phyloP scores from a whole-genome alignment of 2,888 invertebrate species.

The Conomelus anceps region DNA sequence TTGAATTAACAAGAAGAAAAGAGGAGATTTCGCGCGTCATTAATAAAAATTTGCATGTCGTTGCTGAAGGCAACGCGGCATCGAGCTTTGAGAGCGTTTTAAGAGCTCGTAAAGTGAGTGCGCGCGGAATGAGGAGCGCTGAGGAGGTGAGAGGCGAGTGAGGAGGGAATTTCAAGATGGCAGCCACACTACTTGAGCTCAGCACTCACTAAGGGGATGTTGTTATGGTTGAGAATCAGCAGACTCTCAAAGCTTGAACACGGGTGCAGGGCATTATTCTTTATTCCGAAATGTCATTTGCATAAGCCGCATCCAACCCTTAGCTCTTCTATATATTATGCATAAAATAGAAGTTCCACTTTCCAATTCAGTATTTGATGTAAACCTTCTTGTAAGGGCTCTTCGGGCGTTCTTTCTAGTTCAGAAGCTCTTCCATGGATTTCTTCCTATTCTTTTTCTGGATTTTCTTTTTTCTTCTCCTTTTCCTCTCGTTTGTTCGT shows the following conservation, averaged over 20 bases:
- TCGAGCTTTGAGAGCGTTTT: not conserved
- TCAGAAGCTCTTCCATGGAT: not conserved
- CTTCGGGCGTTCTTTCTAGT: not conserved
- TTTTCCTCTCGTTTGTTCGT: not conserved
- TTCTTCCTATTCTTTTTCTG: no score
- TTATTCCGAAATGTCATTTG: constrained; percentile 15
- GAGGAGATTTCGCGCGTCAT: not conserved
- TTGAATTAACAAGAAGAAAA: not conserved
- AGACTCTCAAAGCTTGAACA: not conserved
- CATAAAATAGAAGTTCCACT: constrained; percentile 18
- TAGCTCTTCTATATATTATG: constrained; percentile 24
- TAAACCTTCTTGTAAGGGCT: not conserved
- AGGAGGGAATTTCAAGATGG: not conserved
- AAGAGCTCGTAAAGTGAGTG: not conserved
- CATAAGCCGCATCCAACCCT: constrained; percentile 18
- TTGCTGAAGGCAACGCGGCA: not conserved
- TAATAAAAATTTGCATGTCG: not conserved
- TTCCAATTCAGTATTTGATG: not conserved
- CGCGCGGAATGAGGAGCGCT: not conserved
- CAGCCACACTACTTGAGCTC: not conserved
- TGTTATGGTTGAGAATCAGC: not conserved
- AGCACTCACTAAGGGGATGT: not conserved
- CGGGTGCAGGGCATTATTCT: not conserved
- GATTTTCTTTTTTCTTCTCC: not conserved
- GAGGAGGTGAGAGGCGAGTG: not conserved